Evolutionary conservation across 2,113 vertebrate species (phyloP), one percentile per base, ranked within the genome.

Genomic region (Clarias gariepinus): DNA sequence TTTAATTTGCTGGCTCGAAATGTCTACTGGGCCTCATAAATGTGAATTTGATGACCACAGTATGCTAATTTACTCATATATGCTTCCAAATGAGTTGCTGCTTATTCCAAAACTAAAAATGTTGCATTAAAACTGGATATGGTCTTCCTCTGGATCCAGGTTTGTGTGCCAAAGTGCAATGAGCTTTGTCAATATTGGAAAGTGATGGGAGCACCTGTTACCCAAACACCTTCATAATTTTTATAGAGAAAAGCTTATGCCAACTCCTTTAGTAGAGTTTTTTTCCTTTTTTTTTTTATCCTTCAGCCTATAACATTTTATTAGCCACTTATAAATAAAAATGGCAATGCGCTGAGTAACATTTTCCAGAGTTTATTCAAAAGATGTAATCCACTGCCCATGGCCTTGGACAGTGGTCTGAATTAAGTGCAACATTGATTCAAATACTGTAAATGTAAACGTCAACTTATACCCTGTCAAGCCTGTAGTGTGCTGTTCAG

Each of bases 61-160:
- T 73, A 73, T 73, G 19, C 19, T 21, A 73, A 73, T 73, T 19
- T 41, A 8, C 33, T 73, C 33, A 73, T 25, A 25, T 74, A 11
- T 74, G 41, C 3, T 25, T 73, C 19, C 19, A 47, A 73, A 47
- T 73, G 4, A 69, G 13, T 9, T 69, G 68, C 33, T 74, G 36
- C 21, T 52, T 52, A 74, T 52, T 74, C 71, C 10, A 74, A 74
- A 74, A 6, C 71, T 6, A 11, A 52, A 4, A 21, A 74, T 12
- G 71, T 52, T 74, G 21, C 71, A 74, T 11, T 74, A 74, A 74
- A 74, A 74, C 41, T 74, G 41, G 21, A 74, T 21, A 74, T 25
- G 19, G 21, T 74, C 71, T 74, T 52, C 41, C 36, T 25, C 19
- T 52, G 36, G 36, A 9, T 74, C 71, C 41, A 47, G 41, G 41